A percentile compares a stretch with the other conserved stretches of the same genome.
These are phyloP conservation scores for Actinopyga echinites DNA, from an alignment of 53 echinoderm and acorn worm genomes.

Conservation along the genomic window DNA sequence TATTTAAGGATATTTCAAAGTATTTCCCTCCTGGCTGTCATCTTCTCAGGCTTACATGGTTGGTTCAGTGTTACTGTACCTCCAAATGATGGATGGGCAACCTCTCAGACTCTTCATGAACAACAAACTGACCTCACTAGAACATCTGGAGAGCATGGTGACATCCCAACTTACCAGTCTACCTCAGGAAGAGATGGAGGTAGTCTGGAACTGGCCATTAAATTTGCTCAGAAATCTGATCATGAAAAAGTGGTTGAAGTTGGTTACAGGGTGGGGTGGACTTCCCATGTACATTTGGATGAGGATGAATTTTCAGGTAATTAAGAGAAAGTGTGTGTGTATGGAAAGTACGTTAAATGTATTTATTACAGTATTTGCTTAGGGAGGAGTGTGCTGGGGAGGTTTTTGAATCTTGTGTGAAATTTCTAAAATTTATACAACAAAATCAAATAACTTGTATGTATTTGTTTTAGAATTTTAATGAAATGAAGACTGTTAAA, in stretches of 20 bases:
- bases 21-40: not conserved
- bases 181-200: conserved; percentile 63
- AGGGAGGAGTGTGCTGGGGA: too few relatives aligned
- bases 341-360: too few relatives aligned
- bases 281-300: conserved; percentile 50
- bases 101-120: not conserved
- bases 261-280: conserved; percentile 84
- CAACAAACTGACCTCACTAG: too few relatives aligned
- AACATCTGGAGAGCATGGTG: not conserved
- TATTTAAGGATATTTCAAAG: too few relatives aligned
- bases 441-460: too few relatives aligned
- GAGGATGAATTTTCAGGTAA: conserved; percentile 13
- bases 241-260: conserved; percentile 78
- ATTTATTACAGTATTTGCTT: too few relatives aligned
- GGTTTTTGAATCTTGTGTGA: too few relatives aligned
- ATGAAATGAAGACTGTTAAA: too few relatives aligned
- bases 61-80: conserved; percentile 78
- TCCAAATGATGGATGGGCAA: conserved; percentile 52
- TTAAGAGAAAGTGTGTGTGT: not conserved
- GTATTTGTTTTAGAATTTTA: too few relatives aligned
- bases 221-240: conserved; percentile 80
- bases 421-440: too few relatives aligned
- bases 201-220: conserved; percentile 78
- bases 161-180: not conserved
- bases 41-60: conserved; percentile 72